Evolutionary conservation across 2,888 invertebrate genomes (phyloP).

Genomic region (Melolontha melolontha): DNA sequence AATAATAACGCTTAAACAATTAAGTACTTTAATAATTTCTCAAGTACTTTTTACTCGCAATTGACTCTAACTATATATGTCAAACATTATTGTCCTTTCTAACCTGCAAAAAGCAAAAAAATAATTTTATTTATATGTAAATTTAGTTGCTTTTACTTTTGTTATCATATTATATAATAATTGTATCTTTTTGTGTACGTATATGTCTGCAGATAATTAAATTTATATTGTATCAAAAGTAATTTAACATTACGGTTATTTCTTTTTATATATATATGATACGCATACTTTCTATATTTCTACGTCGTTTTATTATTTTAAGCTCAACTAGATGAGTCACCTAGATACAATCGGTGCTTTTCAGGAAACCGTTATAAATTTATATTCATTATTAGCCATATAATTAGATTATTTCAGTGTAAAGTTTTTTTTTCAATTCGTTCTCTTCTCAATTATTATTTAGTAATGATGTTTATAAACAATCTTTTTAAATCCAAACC

Average conservation of each 20-base stretch:
- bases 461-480: constrained; percentile 15
- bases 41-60: background rate
- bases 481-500: constrained; percentile 12
- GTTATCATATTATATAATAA: too few species aligned
- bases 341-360: background rate
- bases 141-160: too few species aligned
- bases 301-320: too few species aligned
- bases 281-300: too few species aligned
- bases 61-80: background rate
- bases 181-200: too few species aligned
- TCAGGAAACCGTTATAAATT: constrained; percentile 14
- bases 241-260: too few species aligned
- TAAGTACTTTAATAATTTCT: constrained; percentile 5
- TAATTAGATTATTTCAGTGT: constrained; percentile 20
- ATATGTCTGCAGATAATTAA: too few species aligned
- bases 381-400: constrained; percentile 5
- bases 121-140: too few species aligned
- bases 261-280: too few species aligned
- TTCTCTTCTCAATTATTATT: background rate
- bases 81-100: background rate
- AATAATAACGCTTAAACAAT: constrained; percentile 1
- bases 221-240: too few species aligned
- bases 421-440: constrained; percentile 5
- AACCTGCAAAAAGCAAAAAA: too few species aligned
- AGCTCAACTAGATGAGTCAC: background rate